Percentiles rank a stretch among this genome's conserved stretches.
These are phyloP conservation scores for Zelleria hepariella DNA, from an alignment of 2,888 invertebrate genomes.

Conservation along the genomic window DNA sequence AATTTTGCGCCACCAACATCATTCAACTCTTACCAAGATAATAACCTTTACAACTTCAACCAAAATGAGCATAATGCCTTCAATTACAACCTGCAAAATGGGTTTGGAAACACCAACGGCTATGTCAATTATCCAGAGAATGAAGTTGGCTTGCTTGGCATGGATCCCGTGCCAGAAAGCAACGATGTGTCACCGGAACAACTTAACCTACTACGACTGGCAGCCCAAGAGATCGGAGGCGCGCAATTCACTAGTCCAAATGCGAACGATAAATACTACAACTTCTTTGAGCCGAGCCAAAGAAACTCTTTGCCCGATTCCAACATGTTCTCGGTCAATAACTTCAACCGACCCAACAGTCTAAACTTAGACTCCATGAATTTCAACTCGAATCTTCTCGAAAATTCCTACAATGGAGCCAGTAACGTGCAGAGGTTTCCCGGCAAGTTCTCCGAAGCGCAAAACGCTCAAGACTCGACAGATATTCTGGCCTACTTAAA, in stretches of 20 bases:
- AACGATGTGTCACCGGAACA: slow-evolving; percentile 56
- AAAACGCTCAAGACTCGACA: slow-evolving; percentile 35
- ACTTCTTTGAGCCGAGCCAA: slow-evolving; percentile 62
- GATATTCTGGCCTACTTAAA: slow-evolving; percentile 51
- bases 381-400: slow-evolving; percentile 29
- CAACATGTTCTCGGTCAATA: slow-evolving; percentile 42
- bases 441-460: slow-evolving; percentile 35
- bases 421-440: slow-evolving; percentile 40
- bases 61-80: slow-evolving; percentile 48
- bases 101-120: slow-evolving; percentile 42
- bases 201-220: slow-evolving; percentile 55
- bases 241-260: slow-evolving; percentile 56
- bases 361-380: slow-evolving; percentile 49
- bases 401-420: slow-evolving; percentile 29
- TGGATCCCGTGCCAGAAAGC: slow-evolving; percentile 42
- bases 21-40: slow-evolving; percentile 39
- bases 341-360: slow-evolving; percentile 50
- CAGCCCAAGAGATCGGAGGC: slow-evolving; percentile 66
- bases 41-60: slow-evolving; percentile 36
- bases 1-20: slow-evolving; percentile 34
- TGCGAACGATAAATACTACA: slow-evolving; percentile 47
- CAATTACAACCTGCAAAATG: slow-evolving; percentile 47
- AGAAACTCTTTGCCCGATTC: slow-evolving; percentile 58
- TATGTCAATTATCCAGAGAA: slow-evolving; percentile 43
- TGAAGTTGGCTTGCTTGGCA: slow-evolving; percentile 40